phyloP scores from a whole-genome alignment of 1,140 invertebrate genomes.

The Listronotus oregonensis region DNA sequence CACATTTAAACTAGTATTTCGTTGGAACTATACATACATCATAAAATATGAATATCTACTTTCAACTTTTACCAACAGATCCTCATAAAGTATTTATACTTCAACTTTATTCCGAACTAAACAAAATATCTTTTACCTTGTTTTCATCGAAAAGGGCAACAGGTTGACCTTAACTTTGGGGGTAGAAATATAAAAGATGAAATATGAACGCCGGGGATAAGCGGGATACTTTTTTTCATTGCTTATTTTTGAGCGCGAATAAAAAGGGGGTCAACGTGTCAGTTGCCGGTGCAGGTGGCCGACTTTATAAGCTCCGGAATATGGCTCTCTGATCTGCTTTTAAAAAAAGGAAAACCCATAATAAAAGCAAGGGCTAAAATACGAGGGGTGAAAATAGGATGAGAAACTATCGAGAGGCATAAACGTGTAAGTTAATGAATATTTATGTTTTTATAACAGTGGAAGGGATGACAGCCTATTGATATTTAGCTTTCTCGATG shows the following conservation, averaged over 20 bases:
- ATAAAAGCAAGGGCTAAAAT: conserved; percentile 23
- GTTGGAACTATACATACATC: no score
- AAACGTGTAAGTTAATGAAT: no score
- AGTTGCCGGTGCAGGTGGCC: conserved; percentile 27
- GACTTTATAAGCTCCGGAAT: conserved; percentile 31
- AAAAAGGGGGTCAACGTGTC: conserved; percentile 31
- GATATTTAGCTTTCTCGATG: no score
- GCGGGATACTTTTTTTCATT: conserved; percentile 32
- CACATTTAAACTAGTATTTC: no score
- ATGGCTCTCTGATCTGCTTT: conserved; percentile 22
- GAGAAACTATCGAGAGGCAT: no score
- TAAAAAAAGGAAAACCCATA: conserved; percentile 26
- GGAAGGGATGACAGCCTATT: no score
- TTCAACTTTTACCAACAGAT: no score
- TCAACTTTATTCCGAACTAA: no score
- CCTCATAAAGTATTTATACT: no score
- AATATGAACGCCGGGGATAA: conserved; percentile 30
- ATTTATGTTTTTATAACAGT: no score
- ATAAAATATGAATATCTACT: no score
- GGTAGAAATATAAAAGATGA: conserved; percentile 31
- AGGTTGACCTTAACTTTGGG: conserved; percentile 22
- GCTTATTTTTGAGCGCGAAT: conserved; percentile 30
- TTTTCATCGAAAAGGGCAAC: conserved; percentile 14
- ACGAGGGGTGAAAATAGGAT: conserved; percentile 23
- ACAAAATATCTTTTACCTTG: no score